Evolutionary conservation across 2,797 vertebrate species (phyloP).

Genomic region (Aulostomus chinensis): DNA sequence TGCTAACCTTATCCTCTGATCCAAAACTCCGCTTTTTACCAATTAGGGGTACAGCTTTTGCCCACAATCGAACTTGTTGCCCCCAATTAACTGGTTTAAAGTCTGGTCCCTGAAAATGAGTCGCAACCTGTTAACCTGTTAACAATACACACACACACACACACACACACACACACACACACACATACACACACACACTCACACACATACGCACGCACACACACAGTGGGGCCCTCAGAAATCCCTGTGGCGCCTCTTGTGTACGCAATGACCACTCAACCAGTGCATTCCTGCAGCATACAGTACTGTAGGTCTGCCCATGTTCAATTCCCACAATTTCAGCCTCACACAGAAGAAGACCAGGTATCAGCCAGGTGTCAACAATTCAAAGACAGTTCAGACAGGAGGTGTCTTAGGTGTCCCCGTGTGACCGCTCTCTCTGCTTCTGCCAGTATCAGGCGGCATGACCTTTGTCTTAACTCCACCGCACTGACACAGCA

Average conservation of each 20-base stretch:
- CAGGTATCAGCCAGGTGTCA: too few species aligned
- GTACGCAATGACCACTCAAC: slow-evolving; percentile 36
- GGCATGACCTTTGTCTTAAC: slow-evolving; percentile 49
- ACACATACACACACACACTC: slow-evolving; percentile 11
- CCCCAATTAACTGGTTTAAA: too few species aligned
- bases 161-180: slow-evolving; percentile 10
- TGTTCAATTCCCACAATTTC: slow-evolving; percentile 33
- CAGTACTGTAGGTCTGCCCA: slow-evolving; percentile 17
- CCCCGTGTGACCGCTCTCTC: slow-evolving; percentile 32
- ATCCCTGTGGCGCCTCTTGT: slow-evolving; percentile 56
- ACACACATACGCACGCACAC: not conserved
- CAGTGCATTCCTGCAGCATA: slow-evolving; percentile 55
- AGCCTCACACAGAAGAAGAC: not conserved
- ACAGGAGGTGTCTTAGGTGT: slow-evolving; percentile 33
- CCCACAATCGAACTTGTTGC: too few species aligned
- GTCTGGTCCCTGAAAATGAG: slow-evolving; percentile 1
- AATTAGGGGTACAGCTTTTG: too few species aligned
- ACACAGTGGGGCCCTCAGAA: slow-evolving; percentile 27
- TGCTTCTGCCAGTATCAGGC: slow-evolving; percentile 35
- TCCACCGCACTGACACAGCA: slow-evolving; percentile 63
- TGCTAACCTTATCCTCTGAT: too few species aligned
- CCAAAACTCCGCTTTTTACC: too few species aligned
- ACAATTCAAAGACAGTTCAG: slow-evolving; percentile 14
- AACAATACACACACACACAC: slow-evolving; percentile 5
- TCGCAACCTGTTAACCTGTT: slow-evolving; percentile 8